Evolutionary conservation across 2,888 invertebrate species (phyloP).

Genomic region (Diplolepis rosae): DNA sequence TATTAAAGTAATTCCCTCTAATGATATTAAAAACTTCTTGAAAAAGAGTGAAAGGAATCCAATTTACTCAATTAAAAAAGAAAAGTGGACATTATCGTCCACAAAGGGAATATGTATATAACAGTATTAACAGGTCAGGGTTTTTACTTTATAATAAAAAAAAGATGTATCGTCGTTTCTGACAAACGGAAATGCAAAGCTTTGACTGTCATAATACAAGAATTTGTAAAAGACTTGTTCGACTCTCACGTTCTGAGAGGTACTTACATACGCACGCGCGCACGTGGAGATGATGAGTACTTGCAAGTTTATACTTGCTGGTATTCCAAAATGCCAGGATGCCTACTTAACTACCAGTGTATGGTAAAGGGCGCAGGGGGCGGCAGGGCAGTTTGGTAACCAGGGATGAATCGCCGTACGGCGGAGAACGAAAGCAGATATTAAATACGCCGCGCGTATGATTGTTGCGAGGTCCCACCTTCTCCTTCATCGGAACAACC

Average conservation of each 20-base stretch:
- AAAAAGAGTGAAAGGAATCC: too few relatives aligned
- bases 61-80: not conserved
- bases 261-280: conserved; percentile 38
- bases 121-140: not conserved
- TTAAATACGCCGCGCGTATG: conserved; percentile 64
- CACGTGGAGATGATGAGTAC: conserved; percentile 39
- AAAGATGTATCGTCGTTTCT: not conserved
- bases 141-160: not conserved
- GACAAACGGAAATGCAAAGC: not conserved
- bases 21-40: too few relatives aligned
- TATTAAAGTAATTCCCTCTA: too few relatives aligned
- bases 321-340: conserved; percentile 45
- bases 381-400: conserved; percentile 47
- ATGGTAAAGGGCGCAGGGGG: conserved; percentile 37
- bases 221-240: conserved; percentile 45
- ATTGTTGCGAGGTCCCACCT: conserved; percentile 60
- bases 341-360: conserved; percentile 47
- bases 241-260: conserved; percentile 40
- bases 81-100: not conserved
- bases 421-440: conserved; percentile 61
- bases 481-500: conserved; percentile 39
- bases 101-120: not conserved
- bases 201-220: too few relatives aligned
- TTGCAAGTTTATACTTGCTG: conserved; percentile 33
- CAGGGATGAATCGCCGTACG: conserved; percentile 49